Percentiles rank a stretch among this genome's conserved stretches.
phyloP scores from a whole-genome alignment of 2,797 vertebrate genomes.

The Vireo griseus region DNA sequence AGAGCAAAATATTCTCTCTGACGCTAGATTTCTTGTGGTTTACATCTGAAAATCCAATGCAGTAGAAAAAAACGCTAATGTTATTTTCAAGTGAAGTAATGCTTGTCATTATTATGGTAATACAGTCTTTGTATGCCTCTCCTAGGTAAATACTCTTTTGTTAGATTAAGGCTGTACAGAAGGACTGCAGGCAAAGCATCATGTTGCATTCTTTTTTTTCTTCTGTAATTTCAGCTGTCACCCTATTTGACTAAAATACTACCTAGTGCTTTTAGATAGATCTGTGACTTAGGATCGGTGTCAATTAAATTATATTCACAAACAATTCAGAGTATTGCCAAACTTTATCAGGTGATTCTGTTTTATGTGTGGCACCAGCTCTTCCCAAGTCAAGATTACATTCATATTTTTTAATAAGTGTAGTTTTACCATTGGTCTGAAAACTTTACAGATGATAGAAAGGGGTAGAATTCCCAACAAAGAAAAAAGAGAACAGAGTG shows the following conservation, averaged over 20 bases:
- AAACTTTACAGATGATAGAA: neutral
- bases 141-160: conserved; percentile 37
- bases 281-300: neutral
- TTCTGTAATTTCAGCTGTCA: conserved; percentile 13
- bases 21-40: neutral
- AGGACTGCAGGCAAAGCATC: conserved; percentile 25
- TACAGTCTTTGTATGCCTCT: conserved; percentile 15
- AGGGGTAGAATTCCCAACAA: neutral
- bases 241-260: neutral
- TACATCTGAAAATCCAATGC: conserved; percentile 19
- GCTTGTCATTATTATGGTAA: conserved; percentile 43
- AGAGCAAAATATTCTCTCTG: neutral
- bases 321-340: neutral
- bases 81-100: conserved; percentile 33
- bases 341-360: neutral
- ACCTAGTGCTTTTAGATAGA: neutral
- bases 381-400: neutral
- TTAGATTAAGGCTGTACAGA: neutral
- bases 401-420: neutral
- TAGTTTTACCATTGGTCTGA: neutral
- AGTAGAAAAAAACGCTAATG: neutral
- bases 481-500: neutral
- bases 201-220: neutral
- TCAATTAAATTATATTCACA: neutral
- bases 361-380: neutral